These are phyloP conservation scores for Leptopilina syphax DNA, from an alignment of 2,888 invertebrate species.

Conservation along the genomic window DNA sequence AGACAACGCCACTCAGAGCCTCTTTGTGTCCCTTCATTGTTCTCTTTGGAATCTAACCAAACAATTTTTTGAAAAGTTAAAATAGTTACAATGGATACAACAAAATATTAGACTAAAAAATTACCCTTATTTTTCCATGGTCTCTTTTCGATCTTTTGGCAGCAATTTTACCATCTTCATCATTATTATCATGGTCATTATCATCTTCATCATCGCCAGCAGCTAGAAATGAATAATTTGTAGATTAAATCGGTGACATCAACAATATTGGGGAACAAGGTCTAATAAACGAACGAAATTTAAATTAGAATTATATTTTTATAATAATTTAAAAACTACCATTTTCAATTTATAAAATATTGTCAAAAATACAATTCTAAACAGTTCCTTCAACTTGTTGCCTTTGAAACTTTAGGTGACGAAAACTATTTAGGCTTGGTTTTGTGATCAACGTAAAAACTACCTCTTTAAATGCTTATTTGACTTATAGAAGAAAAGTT, in stretches of 20 bases:
- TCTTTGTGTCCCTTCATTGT: constrained; percentile 96
- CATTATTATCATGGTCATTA: constrained; percentile 54
- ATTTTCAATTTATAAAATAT: no score
- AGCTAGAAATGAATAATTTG: constrained; percentile 22
- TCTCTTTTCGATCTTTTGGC: constrained; percentile 82
- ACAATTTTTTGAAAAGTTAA: constrained; percentile 15
- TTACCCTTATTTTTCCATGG: constrained; percentile 80
- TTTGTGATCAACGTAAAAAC: no score
- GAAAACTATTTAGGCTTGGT: no score
- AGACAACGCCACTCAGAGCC: constrained; percentile 89
- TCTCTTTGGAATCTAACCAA: constrained; percentile 84
- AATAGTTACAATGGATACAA: constrained; percentile 2
- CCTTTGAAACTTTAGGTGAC: no score
- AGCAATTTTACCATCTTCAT: constrained; percentile 80
- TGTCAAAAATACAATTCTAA: no score
- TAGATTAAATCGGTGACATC: background rate
- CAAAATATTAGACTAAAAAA: constrained; percentile 48
- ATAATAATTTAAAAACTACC: no score
- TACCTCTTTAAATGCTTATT: no score
- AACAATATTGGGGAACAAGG: background rate
- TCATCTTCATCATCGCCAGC: constrained; percentile 67
- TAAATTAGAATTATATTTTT: no score
- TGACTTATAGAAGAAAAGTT: no score
- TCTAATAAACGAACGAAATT: no score
- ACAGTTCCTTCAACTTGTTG: no score